Percentiles rank a stretch among this genome's conserved stretches.
phyloP scores from a whole-genome alignment of 2,113 vertebrate species.

The Alethe diademata region DNA sequence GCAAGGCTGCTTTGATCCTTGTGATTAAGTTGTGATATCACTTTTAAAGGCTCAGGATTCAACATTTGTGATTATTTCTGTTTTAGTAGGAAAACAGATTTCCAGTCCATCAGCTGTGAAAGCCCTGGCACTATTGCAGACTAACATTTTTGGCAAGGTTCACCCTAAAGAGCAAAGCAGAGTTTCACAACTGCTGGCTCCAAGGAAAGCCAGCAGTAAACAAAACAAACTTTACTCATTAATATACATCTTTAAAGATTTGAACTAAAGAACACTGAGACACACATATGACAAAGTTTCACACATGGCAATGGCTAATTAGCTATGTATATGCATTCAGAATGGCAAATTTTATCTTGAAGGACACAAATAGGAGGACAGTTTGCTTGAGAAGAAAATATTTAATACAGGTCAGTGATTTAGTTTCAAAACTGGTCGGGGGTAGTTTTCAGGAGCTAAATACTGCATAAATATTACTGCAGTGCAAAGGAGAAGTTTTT shows the following conservation, averaged over 20 bases:
- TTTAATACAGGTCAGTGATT: background rate
- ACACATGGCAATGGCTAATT: background rate
- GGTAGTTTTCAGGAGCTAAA: background rate
- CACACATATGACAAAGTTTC: background rate
- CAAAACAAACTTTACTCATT: background rate
- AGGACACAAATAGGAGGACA: background rate
- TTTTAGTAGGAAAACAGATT: constrained; percentile 18
- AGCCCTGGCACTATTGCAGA: background rate
- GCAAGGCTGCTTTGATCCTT: background rate
- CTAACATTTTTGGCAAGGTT: constrained; percentile 12
- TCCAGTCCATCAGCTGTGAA: background rate
- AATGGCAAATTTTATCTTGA: background rate
- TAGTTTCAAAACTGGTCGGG: background rate
- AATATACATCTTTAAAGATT: background rate
- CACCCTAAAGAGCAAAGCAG: background rate
- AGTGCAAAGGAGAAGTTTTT: background rate
- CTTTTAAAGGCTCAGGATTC: background rate
- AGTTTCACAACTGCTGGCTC: background rate
- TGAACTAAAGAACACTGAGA: background rate
- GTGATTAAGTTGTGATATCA: background rate
- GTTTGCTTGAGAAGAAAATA: background rate
- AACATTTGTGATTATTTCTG: background rate
- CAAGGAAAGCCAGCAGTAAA: background rate
- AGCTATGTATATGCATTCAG: background rate
- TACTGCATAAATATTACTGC: background rate